These are phyloP conservation scores for Nipponia nippon DNA, from an alignment of 2,113 vertebrate genomes.

Conservation along the genomic window DNA sequence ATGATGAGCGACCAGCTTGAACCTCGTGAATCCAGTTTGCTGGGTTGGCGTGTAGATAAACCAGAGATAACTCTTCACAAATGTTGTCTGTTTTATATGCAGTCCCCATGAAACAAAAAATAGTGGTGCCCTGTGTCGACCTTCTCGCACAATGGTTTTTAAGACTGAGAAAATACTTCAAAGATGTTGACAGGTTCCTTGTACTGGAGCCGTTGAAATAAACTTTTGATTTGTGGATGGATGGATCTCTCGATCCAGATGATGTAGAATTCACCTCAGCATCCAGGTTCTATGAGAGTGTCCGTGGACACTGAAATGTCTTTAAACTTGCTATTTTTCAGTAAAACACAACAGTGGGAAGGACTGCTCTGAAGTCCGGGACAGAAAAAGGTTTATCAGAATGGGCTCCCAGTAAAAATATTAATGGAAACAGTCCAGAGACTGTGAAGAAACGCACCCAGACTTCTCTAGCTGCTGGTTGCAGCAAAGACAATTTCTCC, in stretches of 20 bases:
- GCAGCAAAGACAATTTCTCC: neutral
- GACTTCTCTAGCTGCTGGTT: neutral
- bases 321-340: neutral
- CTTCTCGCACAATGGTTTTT: neutral
- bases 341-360: neutral
- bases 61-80: neutral
- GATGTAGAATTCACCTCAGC: neutral
- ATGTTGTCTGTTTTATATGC: neutral
- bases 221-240: neutral
- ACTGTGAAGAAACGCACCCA: neutral
- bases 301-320: neutral
- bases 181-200: neutral
- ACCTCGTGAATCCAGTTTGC: neutral
- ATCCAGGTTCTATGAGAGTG: neutral
- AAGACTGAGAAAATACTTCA: neutral
- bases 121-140: neutral
- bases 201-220: neutral
- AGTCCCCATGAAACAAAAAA: neutral
- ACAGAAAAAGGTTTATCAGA: neutral
- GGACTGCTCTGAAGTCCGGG: neutral
- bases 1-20: neutral
- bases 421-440: neutral
- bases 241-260: neutral
- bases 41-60: neutral
- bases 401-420: neutral